Evolutionary conservation across 2,113 vertebrate species (phyloP).

Genomic region (Emydocephalus ijimae): DNA sequence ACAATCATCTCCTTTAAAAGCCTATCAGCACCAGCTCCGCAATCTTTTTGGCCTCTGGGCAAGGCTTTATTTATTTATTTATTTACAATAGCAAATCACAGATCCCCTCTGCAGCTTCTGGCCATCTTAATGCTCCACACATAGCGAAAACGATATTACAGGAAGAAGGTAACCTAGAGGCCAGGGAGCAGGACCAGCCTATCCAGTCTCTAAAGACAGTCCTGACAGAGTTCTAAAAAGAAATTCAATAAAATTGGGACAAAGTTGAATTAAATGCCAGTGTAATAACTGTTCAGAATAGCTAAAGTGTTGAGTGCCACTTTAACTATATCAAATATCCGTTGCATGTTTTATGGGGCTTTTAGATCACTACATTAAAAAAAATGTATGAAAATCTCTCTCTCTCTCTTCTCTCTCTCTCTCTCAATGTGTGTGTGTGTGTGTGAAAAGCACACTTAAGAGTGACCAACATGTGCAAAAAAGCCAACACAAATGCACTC

Average conservation of each 20-base stretch:
- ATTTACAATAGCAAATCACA: background rate
- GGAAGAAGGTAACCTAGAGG: background rate
- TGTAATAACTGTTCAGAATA: background rate
- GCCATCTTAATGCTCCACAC: too few relatives aligned
- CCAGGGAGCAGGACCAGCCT: background rate
- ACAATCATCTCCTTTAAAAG: background rate
- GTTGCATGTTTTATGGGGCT: background rate
- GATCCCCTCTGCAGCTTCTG: background rate
- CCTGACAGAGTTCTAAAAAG: background rate
- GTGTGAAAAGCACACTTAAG: background rate
- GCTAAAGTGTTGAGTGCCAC: background rate
- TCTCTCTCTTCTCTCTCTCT: too few relatives aligned
- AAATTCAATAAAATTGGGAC: background rate
- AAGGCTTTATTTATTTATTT: background rate
- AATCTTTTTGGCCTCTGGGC: background rate
- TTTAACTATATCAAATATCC: background rate
- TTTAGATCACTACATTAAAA: background rate
- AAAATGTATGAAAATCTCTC: too few relatives aligned
- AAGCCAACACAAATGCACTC: background rate
- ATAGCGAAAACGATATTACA: background rate
- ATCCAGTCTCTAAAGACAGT: background rate
- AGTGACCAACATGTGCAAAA: background rate
- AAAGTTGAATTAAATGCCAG: background rate
- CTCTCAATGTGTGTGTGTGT: too few relatives aligned
- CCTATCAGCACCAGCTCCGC: background rate